phyloP scores from a whole-genome alignment of 2,888 invertebrate species.

The Automeris io region DNA sequence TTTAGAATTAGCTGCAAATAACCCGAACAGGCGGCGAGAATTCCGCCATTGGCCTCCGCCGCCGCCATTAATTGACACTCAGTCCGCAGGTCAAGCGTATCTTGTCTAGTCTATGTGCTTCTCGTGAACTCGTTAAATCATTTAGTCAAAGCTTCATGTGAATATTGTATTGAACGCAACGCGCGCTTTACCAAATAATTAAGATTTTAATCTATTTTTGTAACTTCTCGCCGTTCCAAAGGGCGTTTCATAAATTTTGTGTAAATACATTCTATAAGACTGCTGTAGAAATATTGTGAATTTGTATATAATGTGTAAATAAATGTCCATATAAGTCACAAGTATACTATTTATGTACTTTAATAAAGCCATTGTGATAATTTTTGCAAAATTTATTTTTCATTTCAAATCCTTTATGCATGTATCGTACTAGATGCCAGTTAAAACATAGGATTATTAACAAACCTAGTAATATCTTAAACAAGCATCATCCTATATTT shows the following conservation, averaged over 20 bases:
- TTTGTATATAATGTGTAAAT: conserved; percentile 73
- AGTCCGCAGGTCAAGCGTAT: conserved; percentile 68
- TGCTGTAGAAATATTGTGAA: conserved; percentile 74
- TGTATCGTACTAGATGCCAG: conserved; percentile 3
- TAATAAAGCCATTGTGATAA: conserved; percentile 78
- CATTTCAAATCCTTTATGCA: conserved; percentile 25
- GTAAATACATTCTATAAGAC: conserved; percentile 77
- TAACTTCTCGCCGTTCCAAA: conserved; percentile 65
- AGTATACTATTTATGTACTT: conserved; percentile 77
- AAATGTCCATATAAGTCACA: conserved; percentile 73
- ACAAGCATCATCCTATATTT: too few relatives aligned
- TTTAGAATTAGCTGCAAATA: conserved; percentile 80
- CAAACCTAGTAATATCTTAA: too few relatives aligned
- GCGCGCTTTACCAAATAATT: conserved; percentile 75
- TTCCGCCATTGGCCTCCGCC: conserved; percentile 69
- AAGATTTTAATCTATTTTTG: conserved; percentile 71
- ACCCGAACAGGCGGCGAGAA: conserved; percentile 60
- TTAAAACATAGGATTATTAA: too few relatives aligned
- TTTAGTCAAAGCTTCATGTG: conserved; percentile 70
- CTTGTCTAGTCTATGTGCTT: conserved; percentile 68
- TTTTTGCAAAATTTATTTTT: conserved; percentile 61
- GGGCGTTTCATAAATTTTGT: conserved; percentile 62
- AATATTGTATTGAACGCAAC: conserved; percentile 61
- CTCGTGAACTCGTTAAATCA: conserved; percentile 36
- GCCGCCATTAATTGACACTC: conserved; percentile 61